A percentile compares a stretch with the other conserved stretches of the same genome.
Evolutionary conservation across 2,888 invertebrate species (phyloP).

Genomic region (Nomada goodeniana): DNA sequence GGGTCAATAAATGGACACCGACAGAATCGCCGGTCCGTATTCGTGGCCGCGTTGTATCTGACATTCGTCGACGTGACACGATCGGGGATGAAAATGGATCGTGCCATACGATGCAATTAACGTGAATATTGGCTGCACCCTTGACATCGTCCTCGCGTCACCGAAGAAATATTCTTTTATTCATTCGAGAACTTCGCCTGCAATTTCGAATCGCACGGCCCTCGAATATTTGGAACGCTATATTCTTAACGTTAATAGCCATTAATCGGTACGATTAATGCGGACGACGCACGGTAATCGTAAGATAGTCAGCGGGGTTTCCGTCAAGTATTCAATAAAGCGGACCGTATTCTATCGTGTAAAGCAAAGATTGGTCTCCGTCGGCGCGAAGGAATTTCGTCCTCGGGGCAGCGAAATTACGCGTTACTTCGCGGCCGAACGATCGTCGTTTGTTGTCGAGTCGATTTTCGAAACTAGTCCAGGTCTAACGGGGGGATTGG

Average conservation of each 20-base stretch:
- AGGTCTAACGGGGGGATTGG: conserved; percentile 43
- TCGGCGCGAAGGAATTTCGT: no score
- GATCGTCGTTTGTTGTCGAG: conserved; percentile 44
- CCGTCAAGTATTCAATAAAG: no score
- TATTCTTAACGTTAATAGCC: no score
- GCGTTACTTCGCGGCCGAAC: conserved; percentile 12
- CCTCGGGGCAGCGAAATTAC: not conserved
- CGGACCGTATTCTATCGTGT: no score
- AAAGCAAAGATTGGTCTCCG: no score
- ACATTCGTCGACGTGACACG: conserved; percentile 24
- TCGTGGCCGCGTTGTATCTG: conserved; percentile 18
- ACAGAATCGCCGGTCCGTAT: conserved; percentile 18
- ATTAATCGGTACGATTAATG: no score
- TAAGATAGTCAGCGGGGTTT: no score
- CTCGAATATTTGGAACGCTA: no score
- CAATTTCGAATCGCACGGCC: no score
- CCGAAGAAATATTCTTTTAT: not conserved
- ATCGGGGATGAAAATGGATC: conserved; percentile 39
- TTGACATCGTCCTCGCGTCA: not conserved
- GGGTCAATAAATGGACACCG: not conserved
- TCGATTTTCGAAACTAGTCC: conserved; percentile 52
- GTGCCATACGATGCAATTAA: conserved; percentile 10
- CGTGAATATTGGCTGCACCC: conserved; percentile 17
- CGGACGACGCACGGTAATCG: no score
- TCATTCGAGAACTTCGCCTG: no score